Base-by-base conservation (phyloP, 1,140 invertebrate genomes). In the Heliconius hewitsoni region DNA sequence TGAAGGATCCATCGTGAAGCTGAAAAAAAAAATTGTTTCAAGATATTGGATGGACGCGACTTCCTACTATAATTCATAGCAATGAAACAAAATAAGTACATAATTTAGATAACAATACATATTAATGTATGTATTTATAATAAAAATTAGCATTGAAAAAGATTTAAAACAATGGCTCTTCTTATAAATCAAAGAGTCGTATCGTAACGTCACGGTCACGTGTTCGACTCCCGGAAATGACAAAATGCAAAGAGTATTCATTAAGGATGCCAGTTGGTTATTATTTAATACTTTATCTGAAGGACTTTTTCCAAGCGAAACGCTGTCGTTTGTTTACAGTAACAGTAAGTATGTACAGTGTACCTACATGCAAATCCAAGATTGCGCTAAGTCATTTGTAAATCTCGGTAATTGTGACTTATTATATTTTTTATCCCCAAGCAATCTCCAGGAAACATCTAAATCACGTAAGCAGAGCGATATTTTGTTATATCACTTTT, bases 201-300 rank as follows among this genome's bases (percentile, higher is more conserved):
- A 60, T 46, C 42, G 13, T 46, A 60, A 11, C 3, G 60, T 66
- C 60, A 66, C 27, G 71, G 75, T 76, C 78, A 80, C 75, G 76
- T 52, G 71, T 80, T 80, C 78, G 76, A 77, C 19, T 80, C 79
- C 78, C 73, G 81, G 81, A 83, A 71, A 50, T 83, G 76, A 73
- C 73, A 57, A 55, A 2, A 77, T 37, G 77, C 71, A 74, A 9
- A 79, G 30, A 13, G 42, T 42, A 42, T 73, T 46, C 57, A 76
- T 76, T 76, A 76, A 73, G 34, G 23, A 37, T 52, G 42, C 57
- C 66, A 55, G n/a, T 23, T 42, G 18, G 55, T 50, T 55, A 81
- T 81, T 81, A 81, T 60, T 42, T 71, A 46, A 42, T 57, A 71
- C 46, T 76, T 46, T 18, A 70, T 23, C 37, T 50, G 74, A 80